A percentile compares a stretch with the other conserved stretches of the same genome.
Conservation (phyloP, 2,888 invertebrate genomes). For the Geotrupes spiniger region DNA sequence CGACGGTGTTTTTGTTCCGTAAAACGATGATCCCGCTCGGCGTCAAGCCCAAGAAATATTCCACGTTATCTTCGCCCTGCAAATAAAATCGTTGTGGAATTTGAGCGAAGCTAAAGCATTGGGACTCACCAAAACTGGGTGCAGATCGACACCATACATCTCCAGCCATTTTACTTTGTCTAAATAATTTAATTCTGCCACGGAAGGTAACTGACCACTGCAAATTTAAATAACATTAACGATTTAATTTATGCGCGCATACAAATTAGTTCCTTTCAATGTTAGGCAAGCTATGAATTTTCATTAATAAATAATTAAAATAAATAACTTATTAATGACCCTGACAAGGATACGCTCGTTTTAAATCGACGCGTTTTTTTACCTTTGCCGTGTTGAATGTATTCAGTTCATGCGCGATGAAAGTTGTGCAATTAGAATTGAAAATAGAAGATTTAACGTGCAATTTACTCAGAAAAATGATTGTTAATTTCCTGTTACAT, state of each 20-base stretch:
- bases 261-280: constrained; percentile 2
- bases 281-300: constrained; percentile 6
- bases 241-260: constrained; percentile 6
- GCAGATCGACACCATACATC: constrained; percentile 97
- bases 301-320: constrained; percentile 1
- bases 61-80: constrained; percentile 94
- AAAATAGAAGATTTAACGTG: constrained; percentile 13
- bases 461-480: constrained; percentile 9
- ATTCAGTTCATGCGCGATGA: not conserved
- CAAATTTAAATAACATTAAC: constrained; percentile 36
- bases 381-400: not conserved
- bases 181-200: constrained; percentile 91
- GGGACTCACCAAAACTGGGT: constrained; percentile 82
- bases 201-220: constrained; percentile 86
- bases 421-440: constrained; percentile 8
- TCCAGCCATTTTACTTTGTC: constrained; percentile 98
- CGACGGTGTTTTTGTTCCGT: constrained; percentile 93
- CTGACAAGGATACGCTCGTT: not conserved
- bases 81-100: too few species aligned
- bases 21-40: constrained; percentile 94
- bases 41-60: constrained; percentile 93
- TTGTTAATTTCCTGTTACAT: constrained; percentile 15
- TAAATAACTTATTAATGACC: too few species aligned
- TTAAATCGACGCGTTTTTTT: constrained; percentile 5
- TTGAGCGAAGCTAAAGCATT: constrained; percentile 13